Evolutionary conservation across 1,140 invertebrate species (phyloP), one percentile per base, ranked within the genome.

Genomic region (Drosophila sulfurigaster): DNA sequence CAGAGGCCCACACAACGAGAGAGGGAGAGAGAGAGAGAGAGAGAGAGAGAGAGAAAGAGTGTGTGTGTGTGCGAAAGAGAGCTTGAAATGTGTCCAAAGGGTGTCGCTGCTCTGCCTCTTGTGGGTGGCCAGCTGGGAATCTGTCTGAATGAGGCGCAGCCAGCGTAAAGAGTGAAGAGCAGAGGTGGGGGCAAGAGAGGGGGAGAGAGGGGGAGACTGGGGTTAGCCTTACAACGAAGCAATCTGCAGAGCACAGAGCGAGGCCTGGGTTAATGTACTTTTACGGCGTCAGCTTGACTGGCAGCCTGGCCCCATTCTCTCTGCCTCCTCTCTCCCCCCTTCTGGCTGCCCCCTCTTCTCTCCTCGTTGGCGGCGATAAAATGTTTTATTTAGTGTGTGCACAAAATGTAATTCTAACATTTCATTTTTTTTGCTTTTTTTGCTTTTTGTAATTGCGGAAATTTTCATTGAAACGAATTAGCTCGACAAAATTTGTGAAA

Each of bases 401-500:
- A 64, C 66, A 77, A 68, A 81, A 75, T 85, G 77, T 69, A 64
- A 74, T 78, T 81, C 78, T 81, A 81, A 78, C 85, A 88, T 88
- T 89, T 89, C 83, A 81, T 78, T 89, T 82, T 45, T 20, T 20
- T 25, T 25, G 2, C 2, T 2, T 20, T 25, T 25, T 25, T 25
- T 25, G 20, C 20, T 25, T 25, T 81, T 65, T 78, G 64, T 78
- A 80, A 89, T 85, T 88, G 85, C 78, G 85, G 85, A 88, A 85
- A 88, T 89, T 88, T 88, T 89, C 85, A 88, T 88, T 88, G 85
- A 88, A 89, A 85, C 69, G 67, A 88, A 88, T 88, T 88, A 88
- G 85, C 81, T 73, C 51, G 35, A 62, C 35, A 62, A 52, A 74
- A 81, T 25, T 25, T 56, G 51, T 45, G 16, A 5, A 52, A 56